A percentile compares a stretch with the other conserved stretches of the same genome.
Conservation (phyloP, 2,113 vertebrate genomes). For the Brachypodius melanocephalos region DNA sequence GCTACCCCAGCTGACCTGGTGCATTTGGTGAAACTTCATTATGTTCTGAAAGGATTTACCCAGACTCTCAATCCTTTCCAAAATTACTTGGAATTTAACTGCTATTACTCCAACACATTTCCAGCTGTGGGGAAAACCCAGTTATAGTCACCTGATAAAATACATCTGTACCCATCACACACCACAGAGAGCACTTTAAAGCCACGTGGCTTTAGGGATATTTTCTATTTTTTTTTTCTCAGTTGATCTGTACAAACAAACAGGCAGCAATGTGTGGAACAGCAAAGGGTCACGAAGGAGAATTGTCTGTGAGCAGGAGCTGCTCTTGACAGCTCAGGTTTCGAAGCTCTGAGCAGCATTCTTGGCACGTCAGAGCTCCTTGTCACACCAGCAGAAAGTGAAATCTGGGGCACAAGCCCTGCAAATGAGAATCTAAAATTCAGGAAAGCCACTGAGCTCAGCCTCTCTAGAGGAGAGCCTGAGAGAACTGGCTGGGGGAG, state of each 20-base stretch:
- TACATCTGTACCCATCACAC: not conserved
- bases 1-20: not conserved
- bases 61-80: not conserved
- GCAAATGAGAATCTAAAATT: not conserved
- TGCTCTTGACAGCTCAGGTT: not conserved
- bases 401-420: not conserved
- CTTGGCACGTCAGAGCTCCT: not conserved
- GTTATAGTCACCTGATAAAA: not conserved
- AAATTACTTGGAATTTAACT: not conserved
- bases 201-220: not conserved
- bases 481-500: not conserved
- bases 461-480: not conserved
- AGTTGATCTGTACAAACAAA: not conserved
- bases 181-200: not conserved
- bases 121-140: not conserved
- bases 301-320: not conserved
- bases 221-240: not conserved
- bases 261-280: not conserved
- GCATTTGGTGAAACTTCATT: not conserved
- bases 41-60: not conserved
- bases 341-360: not conserved
- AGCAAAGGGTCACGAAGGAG: not conserved
- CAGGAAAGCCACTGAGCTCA: not conserved
- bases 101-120: not conserved
- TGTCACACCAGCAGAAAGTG: not conserved